Evolutionary conservation across 35 echinoderm and acorn worm genomes (phyloP), one percentile per base, ranked within the genome.

Genomic region (Apostichopus parvimensis): DNA sequence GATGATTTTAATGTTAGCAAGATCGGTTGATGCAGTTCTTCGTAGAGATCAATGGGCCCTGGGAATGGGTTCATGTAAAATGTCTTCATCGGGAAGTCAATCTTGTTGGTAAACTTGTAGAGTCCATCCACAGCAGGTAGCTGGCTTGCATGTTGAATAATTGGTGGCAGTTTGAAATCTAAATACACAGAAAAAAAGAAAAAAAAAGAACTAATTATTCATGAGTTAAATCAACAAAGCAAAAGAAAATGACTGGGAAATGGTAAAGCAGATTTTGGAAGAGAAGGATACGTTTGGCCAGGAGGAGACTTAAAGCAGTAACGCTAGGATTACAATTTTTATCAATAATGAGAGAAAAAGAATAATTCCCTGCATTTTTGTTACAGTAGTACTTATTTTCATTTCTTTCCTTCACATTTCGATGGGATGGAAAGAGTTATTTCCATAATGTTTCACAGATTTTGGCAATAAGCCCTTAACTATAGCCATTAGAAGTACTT

Each of bases 1-100:
- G 97, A 96, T 61, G 97, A 94, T 73, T 95, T 96, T 2, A 99
- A 84, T 6, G 93, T 99, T 2, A 99, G 93, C 6, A 99, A 89
- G n/a, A 99, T 99, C 8, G 97, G 97, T 76, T 99, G 95, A 87
- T 99, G 97, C 2, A 94, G 91, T 68, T 99, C 85, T 14, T 99
- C 97, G 60, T 99, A 99, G 9, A 93, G 79, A 78, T 99, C 97
- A 28, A 95, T 93, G 18, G 97, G 97, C n/a, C 94, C 93, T 13
- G 97, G 97, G 61, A 99, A 99, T 0, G 97, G 97, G 68, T 99
- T 99, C 81, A 99, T 77, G 11, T 94, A 92, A 58, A 94, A 94
- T 53, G 95, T 99, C 93, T 99, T 99, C 93, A 99, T 90, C 24
- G 97, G 97, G 57, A 99, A 92, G 83, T 99, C 97, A 14, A 99